Base-by-base conservation (phyloP, 2,113 vertebrate genomes). In the Aramus guarauna region DNA sequence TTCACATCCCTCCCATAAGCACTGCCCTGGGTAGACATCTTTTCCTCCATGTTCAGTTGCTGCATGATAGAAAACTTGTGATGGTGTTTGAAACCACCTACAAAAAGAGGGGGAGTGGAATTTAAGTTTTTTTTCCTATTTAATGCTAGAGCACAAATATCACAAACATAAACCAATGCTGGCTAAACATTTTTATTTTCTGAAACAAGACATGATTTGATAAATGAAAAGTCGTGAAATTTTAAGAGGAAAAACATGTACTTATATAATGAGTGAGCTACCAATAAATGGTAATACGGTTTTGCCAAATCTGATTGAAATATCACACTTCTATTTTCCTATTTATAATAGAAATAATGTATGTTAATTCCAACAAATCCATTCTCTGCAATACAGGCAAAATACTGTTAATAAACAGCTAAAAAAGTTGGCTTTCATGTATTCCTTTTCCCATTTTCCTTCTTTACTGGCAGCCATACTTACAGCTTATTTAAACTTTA, bases 41-140 rank as follows among this genome's bases (percentile, higher is more conserved):
- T 99, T 99, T 32, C 99, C 99, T 73, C 99, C 99, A 24, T 99
- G 99, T 94, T 99, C 98, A 27, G 99, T 99, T 66, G 99, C 99
- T 52, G 99, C 99, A 6, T 99, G 99, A 98, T 99, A 99, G 97
- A 99, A 99, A 96, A 99, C 99, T 96, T 99, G 99, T 36, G 99
- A 99, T 9, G 99, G 99, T n/a, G 99, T 99, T 96, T 99, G 99
- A 96, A 99, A 99, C 99, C 99, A 99, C 98, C 99, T 99, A 58
- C 24, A 81, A 92, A 97, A 96, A 29, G 66, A 53, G 37, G 36
- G 6, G 9, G 27, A 56, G 14, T 3, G 15, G 14, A 87, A 88
- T 48, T 81, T 41, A 30, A 39, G 15, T 3, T 0, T 5, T 84
- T 83, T 94, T 78, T 62, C n/a, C 75, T 26, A 36, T 26, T 43